These are phyloP conservation scores for Parochlus steinenii DNA, from an alignment of 2,888 invertebrate genomes.

Conservation along the genomic window DNA sequence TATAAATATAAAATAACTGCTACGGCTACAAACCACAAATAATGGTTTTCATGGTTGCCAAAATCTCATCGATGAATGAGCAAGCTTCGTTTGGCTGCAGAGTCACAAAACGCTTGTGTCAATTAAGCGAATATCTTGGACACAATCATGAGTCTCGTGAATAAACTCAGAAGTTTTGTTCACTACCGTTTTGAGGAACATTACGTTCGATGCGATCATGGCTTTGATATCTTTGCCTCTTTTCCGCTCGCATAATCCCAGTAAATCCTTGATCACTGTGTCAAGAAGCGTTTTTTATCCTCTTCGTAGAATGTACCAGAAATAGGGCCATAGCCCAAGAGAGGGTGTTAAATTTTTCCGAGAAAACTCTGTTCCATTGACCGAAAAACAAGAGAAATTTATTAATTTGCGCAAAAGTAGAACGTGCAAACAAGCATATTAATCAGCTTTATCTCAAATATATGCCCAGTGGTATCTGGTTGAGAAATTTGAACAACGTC, in stretches of 20 bases:
- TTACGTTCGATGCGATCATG: conserved; percentile 98
- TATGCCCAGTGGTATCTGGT: conserved; percentile 99
- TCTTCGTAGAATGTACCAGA: conserved; percentile 99
- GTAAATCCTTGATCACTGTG: conserved; percentile 92
- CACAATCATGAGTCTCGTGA: conserved; percentile 99
- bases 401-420: conserved; percentile 15
- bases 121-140: conserved; percentile 99
- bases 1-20: conserved; percentile 45
- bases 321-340: conserved; percentile 99
- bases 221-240: conserved; percentile 99
- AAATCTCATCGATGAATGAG: conserved; percentile 98
- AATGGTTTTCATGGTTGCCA: conserved; percentile 88
- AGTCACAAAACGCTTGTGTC: conserved; percentile 92
- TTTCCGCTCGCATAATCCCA: conserved; percentile 96
- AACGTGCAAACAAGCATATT: conserved; percentile 91
- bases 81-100: conserved; percentile 89
- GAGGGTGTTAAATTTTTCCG: conserved; percentile 99
- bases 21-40: conserved; percentile 98
- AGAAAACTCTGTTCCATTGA: conserved; percentile 97
- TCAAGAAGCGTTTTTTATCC: conserved; percentile 96
- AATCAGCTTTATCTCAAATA: conserved; percentile 96
- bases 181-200: conserved; percentile 99
- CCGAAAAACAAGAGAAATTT: conserved; percentile 23
- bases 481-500: conserved; percentile 88
- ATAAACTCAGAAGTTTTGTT: conserved; percentile 99